phyloP scores from a whole-genome alignment of 2,888 invertebrate species.

The Aradus depressus region DNA sequence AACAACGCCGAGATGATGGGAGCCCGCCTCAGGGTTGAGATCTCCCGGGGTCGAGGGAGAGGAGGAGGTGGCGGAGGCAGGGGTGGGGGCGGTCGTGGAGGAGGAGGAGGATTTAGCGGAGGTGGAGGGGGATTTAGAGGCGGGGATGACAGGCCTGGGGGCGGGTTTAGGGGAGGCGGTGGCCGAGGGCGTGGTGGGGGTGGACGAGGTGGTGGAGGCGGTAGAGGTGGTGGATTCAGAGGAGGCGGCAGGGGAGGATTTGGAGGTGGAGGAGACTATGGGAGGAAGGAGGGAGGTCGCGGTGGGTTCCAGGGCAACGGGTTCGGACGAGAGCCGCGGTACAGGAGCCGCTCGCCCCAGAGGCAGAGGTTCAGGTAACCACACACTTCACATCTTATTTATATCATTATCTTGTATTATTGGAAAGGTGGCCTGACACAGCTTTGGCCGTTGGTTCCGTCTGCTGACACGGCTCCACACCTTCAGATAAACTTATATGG shows the following conservation, averaged over 20 bases:
- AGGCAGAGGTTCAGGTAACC: conserved; percentile 23
- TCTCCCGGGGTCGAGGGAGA: conserved; percentile 68
- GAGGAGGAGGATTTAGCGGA: conserved; percentile 43
- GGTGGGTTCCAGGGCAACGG: conserved; percentile 35
- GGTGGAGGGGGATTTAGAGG: conserved; percentile 39
- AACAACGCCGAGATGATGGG: conserved; percentile 81
- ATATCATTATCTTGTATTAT: too few species aligned
- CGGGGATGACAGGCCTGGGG: conserved; percentile 38
- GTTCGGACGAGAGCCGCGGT: conserved; percentile 22
- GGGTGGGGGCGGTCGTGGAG: conserved; percentile 46
- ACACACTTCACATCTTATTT: too few species aligned
- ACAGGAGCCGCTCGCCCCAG: conserved; percentile 24
- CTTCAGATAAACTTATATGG: too few species aligned
- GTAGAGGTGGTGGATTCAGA: conserved; percentile 47
- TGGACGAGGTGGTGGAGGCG: conserved; percentile 40
- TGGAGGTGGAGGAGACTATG: conserved; percentile 42
- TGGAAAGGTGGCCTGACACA: too few species aligned
- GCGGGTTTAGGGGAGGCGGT: conserved; percentile 50
- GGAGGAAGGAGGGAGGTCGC: conserved; percentile 37
- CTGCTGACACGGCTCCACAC: too few species aligned
- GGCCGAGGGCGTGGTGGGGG: conserved; percentile 47
- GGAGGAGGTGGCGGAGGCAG: conserved; percentile 53
- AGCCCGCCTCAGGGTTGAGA: conserved; percentile 76
- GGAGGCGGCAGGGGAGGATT: conserved; percentile 48
- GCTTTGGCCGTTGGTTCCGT: too few species aligned